Evolutionary conservation across 1,140 invertebrate genomes (phyloP).

Genomic region (Lordiphosa mommai): DNA sequence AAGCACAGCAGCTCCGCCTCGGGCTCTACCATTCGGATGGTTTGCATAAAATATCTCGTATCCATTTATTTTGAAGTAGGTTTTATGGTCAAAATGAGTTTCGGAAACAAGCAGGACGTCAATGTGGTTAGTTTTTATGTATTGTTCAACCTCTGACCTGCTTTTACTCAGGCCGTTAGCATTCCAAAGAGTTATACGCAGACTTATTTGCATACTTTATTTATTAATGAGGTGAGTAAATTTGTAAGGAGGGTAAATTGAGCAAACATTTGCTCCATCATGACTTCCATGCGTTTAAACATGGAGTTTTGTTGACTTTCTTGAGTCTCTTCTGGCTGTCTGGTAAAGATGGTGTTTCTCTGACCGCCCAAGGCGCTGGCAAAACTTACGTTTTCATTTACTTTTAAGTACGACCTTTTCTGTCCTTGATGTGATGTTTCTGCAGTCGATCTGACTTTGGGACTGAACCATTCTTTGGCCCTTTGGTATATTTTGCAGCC

Average conservation of each 20-base stretch:
- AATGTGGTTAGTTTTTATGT: neutral
- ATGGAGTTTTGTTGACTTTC: too few relatives aligned
- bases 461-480: neutral
- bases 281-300: neutral
- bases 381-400: too few relatives aligned
- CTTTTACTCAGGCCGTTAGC: neutral
- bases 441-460: neutral
- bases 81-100: neutral
- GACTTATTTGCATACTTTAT: neutral
- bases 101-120: neutral
- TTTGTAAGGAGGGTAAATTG: neutral
- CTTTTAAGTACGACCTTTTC: too few relatives aligned
- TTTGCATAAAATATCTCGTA: neutral
- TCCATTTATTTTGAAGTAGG: neutral
- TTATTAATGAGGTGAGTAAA: neutral
- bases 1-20: neutral
- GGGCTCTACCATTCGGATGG: neutral
- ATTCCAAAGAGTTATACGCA: neutral
- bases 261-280: neutral
- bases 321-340: too few relatives aligned
- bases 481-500: neutral
- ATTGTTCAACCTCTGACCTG: neutral
- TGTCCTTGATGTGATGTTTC: neutral
- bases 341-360: too few relatives aligned
- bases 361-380: too few relatives aligned